Conservation (phyloP, 1,140 invertebrate genomes). For the Trichomalopsis sarcophagae region DNA sequence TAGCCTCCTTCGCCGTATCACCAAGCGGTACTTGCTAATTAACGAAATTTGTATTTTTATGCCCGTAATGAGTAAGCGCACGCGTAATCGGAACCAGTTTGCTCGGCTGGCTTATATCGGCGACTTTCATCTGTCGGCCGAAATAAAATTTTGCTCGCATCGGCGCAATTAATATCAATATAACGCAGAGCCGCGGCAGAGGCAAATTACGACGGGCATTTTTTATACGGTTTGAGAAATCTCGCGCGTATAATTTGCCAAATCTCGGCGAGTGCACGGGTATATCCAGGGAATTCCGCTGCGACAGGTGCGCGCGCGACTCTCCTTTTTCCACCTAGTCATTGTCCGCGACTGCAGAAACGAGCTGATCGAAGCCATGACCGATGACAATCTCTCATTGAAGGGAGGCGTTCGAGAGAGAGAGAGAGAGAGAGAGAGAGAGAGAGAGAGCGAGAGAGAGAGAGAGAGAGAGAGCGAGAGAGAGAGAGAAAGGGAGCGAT, state of each 20-base stretch:
- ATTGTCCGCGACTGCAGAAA: neutral
- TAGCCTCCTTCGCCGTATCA: neutral
- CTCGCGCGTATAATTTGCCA: conserved; percentile 9
- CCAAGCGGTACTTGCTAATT: neutral
- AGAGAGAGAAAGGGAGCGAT: neutral
- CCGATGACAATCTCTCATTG: conserved; percentile 66
- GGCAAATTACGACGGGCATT: too few species aligned
- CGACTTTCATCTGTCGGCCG: conserved; percentile 3
- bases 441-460: conserved; percentile 35
- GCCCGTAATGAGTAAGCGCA: neutral
- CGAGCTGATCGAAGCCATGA: conserved; percentile 5
- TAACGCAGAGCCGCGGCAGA: neutral
- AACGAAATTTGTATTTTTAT: conserved; percentile 5
- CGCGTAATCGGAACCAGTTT: neutral
- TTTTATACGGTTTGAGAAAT: neutral
- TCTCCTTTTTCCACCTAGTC: neutral
- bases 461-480: conserved; percentile 38
- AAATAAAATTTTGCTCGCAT: conserved; percentile 11
- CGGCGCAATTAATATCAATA: neutral
- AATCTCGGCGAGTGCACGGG: neutral
- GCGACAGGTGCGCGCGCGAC: conserved; percentile 18
- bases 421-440: neutral
- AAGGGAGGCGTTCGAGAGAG: conserved; percentile 20
- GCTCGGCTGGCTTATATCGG: neutral
- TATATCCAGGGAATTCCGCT: neutral